Evolutionary conservation across 2,888 invertebrate species (phyloP), one percentile per base, ranked within the genome.

Genomic region (Odontothrips loti): DNA sequence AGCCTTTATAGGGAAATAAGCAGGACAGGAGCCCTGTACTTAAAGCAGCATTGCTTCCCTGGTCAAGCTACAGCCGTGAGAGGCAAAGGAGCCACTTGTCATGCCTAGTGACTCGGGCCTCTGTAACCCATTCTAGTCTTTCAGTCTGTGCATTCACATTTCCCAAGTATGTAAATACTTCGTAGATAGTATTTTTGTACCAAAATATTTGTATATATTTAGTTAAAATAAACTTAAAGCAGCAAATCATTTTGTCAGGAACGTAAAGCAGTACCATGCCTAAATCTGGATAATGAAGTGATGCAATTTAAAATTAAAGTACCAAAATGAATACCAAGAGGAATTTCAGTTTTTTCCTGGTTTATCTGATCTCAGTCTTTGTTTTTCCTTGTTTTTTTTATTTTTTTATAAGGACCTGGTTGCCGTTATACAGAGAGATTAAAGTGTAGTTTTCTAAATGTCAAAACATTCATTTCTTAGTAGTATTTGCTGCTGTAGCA

Each of bases 181-280:
- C 68, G 68, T 75, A 75, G 68, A 75, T 75, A 75, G 68, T 75
- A 75, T 75, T 75, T 75, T 75, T 75, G 68, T 75, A 75, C 68
- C 68, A 75, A 75, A 75, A 75, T 75, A 75, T 75, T 75, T 75
- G 68, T 75, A 75, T 75, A 75, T 75, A 23, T 75, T 75, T 75
- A 75, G 68, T 75, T 75, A 75, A 58, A 75, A 27, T 75, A 75
- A 75, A 23, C 23, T 27, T 75, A 27, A 75, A 75, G 68, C 68
- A 75, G 68, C 68, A 75, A 75, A 75, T 12, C 68, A 27, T 58
- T 75, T 75, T 75, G 23, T 75, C 68, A 27, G 58, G 27, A 75
- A 75, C 23, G 23, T 75, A 12, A 75, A 75, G 68, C 27, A 75
- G 58, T 58, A 58, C 58, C 23, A 27, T 75, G 68, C 68, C 68